Evolutionary conservation across 2,797 vertebrate genomes (phyloP), one percentile per base, ranked within the genome.

Genomic region (Intellagama lesueurii): DNA sequence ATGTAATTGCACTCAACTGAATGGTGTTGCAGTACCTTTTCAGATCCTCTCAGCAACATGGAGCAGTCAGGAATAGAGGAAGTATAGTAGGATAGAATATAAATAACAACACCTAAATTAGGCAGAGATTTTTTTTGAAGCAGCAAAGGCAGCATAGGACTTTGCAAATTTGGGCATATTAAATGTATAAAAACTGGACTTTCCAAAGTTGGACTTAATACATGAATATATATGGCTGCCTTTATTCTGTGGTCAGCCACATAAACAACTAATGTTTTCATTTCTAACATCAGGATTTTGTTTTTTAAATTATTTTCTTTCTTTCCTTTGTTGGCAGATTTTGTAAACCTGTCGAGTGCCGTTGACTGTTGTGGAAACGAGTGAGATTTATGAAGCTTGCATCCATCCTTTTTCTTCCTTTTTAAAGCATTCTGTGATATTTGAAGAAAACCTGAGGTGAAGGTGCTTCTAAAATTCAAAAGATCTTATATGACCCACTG

Each of bases 301-400:
- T 26, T 28, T n/a, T 83, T 12, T 5, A 83, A 35, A 80, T 52
- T n/a, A 1, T 24, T 66, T 79, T 76, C 81, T 0, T 87, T 89
- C 49, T 90, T 0, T 92, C 86, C 7, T 12, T 95, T 96, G 5
- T 85, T 96, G 94, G 0, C 89, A 90, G 90, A 92, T 87, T 1
- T 0, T 92, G 47, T 0, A 82, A 73, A 3, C n/a, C 49, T 68
- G 83, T 81, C 76, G 82, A 81, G 60, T 52, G 30, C 85, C 88
- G 32, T 17, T 73, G 70, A 81, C 44, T 90, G 85, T 91, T 28
- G 0, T 44, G 73, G 60, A 83, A 93, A 87, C 90, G 88, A 82
- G 40, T 28, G 87, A 91, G 90, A 93, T 69, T 8, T 88, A 32
- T 52, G n/a, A 70, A 82, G 19, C 44, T 89, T 80, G 49, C 12